phyloP scores from a whole-genome alignment of 1,140 invertebrate species.

The Diorhabda carinulata region DNA sequence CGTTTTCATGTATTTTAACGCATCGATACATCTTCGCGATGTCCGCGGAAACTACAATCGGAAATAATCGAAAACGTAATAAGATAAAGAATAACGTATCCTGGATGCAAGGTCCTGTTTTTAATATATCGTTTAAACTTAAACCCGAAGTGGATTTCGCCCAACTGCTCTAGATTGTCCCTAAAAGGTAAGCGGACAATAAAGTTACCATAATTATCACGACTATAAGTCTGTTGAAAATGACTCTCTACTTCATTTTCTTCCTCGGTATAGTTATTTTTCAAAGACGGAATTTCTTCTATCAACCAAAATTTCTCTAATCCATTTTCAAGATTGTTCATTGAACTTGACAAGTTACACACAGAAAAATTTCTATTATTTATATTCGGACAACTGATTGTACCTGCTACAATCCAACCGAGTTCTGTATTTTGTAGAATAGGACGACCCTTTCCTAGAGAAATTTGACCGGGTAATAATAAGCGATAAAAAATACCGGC shows the following conservation, averaged over 20 bases:
- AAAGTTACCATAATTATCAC: conserved; percentile 10
- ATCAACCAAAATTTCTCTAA: conserved; percentile 6
- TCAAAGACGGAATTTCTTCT: background rate
- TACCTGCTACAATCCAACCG: conserved; percentile 16
- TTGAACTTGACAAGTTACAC: background rate
- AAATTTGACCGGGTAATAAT: conserved; percentile 13
- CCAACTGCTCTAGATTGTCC: no score
- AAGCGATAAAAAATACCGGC: conserved; percentile 16
- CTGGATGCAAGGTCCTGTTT: conserved; percentile 28
- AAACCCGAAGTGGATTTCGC: background rate
- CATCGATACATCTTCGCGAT: conserved; percentile 42
- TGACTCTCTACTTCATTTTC: conserved; percentile 5
- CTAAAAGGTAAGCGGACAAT: conserved; percentile 16
- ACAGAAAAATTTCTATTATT: background rate
- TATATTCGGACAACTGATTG: background rate
- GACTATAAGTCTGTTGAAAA: conserved; percentile 2
- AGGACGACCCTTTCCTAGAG: conserved; percentile 9
- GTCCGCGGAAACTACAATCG: conserved; percentile 40
- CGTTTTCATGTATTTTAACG: background rate
- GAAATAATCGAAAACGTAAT: conserved; percentile 39
- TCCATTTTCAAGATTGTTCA: background rate
- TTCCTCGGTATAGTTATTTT: background rate
- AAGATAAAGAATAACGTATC: conserved; percentile 36
- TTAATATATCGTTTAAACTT: conserved; percentile 4
- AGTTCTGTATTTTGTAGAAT: conserved; percentile 20